These are phyloP conservation scores for Balearica regulorum DNA, from an alignment of 2,797 vertebrate genomes.

Conservation along the genomic window DNA sequence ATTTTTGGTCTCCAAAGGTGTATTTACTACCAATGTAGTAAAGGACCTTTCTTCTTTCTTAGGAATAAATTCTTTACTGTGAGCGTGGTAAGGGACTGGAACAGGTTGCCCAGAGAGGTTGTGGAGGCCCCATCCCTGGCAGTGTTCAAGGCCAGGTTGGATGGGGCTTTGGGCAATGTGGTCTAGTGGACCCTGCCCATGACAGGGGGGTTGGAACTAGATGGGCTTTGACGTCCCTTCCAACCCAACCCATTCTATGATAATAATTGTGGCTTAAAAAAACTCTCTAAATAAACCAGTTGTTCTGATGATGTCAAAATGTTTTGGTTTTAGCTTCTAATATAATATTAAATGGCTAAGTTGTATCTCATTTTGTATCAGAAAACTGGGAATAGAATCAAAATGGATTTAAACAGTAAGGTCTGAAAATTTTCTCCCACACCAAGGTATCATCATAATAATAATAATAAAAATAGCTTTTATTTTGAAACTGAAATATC, in stretches of 20 bases:
- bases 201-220: too few species aligned
- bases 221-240: too few species aligned
- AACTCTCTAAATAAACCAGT: fast-evolving
- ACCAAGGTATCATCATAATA: background rate
- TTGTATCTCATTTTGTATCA: background rate
- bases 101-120: too few species aligned
- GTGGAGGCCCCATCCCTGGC: too few species aligned
- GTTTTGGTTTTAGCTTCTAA: background rate
- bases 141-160: too few species aligned
- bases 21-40: background rate
- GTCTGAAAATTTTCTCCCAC: background rate
- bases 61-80: too few species aligned
- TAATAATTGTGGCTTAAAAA: background rate
- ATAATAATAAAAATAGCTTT: background rate
- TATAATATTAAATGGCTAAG: background rate
- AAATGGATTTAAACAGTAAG: background rate
- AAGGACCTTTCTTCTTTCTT: too few species aligned
- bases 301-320: background rate
- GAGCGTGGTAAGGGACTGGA: too few species aligned
- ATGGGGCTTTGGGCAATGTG: too few species aligned
- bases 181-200: too few species aligned
- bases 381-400: background rate
- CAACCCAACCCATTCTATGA: too few species aligned
- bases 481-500: background rate
- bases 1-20: background rate